Base-by-base conservation (phyloP, 92 coral and sea anemone genomes). In the Epizoanthus stellaris region DNA sequence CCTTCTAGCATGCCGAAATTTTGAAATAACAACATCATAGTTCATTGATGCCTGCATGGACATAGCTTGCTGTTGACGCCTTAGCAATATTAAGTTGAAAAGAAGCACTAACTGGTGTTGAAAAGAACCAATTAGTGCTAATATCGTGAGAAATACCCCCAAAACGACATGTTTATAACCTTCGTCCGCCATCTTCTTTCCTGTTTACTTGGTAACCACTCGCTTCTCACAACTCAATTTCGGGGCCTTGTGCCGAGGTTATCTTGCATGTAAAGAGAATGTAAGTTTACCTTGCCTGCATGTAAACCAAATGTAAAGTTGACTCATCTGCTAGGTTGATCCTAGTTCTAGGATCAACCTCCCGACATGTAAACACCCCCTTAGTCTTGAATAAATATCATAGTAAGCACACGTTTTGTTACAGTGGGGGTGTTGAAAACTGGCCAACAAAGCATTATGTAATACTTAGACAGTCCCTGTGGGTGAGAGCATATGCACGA, bases 41-140 rank as follows among this genome's bases (percentile, higher is more conserved):
- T 42, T 80, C 53, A 80, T 75, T 63, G 45, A 73, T 70, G 68
- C 40, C 45, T 63, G 66, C 85, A 80, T 65, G 68, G 72, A 49
- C 63, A 68, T 52, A 57, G 64, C 40, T 80, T 80, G 84, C 84
- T 77, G 83, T 59, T 49, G 45, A 61, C 67, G 72, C 64, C 42
- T 61, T 61, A 80, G 64, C 84, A 36, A 80, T 52, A 61, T 30
- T 30, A 30, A 30, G 36, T 30, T 80, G 57, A 61, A 80, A 61
- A 80, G 45, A 80, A 80, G 64, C 71, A 70, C 57, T 13, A 80
- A 63, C 49, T 62, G 84, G 62, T 61, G 84, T 70, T 62, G 84
- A 61, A 80, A 80, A 70, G 69, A 68, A 38, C 57, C 63, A 61
- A 80, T 34, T 56, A 61, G 34, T 11, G 75, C 25, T 13, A 42